Percentiles rank a stretch among this genome's conserved stretches.
These are phyloP conservation scores for Crossaster papposus DNA, from an alignment of 53 echinoderm and acorn worm genomes.

Conservation along the genomic window DNA sequence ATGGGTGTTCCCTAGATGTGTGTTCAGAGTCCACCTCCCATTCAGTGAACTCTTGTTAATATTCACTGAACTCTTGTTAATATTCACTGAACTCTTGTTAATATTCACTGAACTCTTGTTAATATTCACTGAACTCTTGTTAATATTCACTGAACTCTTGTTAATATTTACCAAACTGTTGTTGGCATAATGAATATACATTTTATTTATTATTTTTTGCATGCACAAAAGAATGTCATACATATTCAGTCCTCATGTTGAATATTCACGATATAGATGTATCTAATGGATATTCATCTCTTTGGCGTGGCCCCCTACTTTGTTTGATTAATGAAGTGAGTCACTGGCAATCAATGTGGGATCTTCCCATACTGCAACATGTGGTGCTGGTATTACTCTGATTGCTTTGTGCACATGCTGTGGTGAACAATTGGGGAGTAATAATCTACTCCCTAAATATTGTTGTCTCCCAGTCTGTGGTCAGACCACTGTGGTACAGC, in stretches of 20 bases:
- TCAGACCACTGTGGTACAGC: background rate
- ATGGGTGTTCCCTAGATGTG: too few relatives aligned
- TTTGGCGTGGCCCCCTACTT: constrained; percentile 42
- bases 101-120: too few relatives aligned
- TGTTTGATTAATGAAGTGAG: constrained; percentile 30
- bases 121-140: too few relatives aligned
- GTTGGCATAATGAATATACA: background rate
- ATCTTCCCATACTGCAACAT: constrained; percentile 23
- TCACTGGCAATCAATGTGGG: constrained; percentile 32
- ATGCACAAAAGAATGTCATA: background rate
- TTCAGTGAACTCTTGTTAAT: too few relatives aligned
- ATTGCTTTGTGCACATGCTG: background rate
- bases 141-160: too few relatives aligned
- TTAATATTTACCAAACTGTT: background rate
- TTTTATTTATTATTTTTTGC: background rate
- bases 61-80: background rate
- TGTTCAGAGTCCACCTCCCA: too few relatives aligned
- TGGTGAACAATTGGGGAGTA: background rate
- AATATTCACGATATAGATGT: background rate
- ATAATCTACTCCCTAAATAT: background rate
- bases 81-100: background rate
- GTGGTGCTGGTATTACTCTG: constrained; percentile 40
- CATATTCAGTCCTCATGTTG: background rate
- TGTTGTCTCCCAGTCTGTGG: background rate
- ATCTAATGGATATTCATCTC: constrained; percentile 18